phyloP scores from a whole-genome alignment of 2,797 vertebrate species.

The Lerista edwardsae region DNA sequence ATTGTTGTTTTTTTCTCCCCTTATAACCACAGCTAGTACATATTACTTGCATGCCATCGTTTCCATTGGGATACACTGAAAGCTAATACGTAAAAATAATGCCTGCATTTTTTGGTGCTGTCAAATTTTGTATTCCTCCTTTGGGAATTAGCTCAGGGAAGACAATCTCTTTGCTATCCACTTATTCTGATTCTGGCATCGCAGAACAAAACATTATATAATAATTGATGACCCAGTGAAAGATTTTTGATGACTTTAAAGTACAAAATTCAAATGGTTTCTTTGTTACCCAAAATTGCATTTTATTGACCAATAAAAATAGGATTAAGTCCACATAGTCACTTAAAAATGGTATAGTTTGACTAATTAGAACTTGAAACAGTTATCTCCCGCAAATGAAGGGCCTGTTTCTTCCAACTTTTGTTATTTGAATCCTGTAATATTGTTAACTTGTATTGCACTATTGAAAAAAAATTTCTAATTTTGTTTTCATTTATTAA shows the following conservation, averaged over 20 bases:
- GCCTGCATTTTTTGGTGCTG: not conserved
- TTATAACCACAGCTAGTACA: not conserved
- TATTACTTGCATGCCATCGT: not conserved
- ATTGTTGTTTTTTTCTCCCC: not conserved
- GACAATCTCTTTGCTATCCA: not conserved
- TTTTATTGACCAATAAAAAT: conserved; percentile 44
- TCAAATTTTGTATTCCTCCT: not conserved
- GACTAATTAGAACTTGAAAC: conserved; percentile 31
- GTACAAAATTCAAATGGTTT: conserved; percentile 15
- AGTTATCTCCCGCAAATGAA: conserved; percentile 48
- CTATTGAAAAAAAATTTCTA: conserved; percentile 7
- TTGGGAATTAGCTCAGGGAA: not conserved
- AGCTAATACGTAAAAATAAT: not conserved
- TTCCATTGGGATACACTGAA: not conserved
- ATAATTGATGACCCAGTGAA: conserved; percentile 17
- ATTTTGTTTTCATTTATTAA: conserved; percentile 14
- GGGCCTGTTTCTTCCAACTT: conserved; percentile 48
- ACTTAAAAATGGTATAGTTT: conserved; percentile 50
- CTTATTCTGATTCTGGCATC: conserved; percentile 12
- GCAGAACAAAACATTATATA: conserved; percentile 7
- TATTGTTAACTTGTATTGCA: conserved; percentile 33
- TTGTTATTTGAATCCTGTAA: conserved; percentile 32
- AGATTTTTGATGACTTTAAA: conserved; percentile 20
- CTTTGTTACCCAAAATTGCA: conserved; percentile 38
- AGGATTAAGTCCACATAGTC: conserved; percentile 30